A percentile compares a stretch with the other conserved stretches of the same genome.
These are phyloP conservation scores for Cyprinus carpio DNA, from an alignment of 2,113 vertebrate genomes.

Conservation along the genomic window DNA sequence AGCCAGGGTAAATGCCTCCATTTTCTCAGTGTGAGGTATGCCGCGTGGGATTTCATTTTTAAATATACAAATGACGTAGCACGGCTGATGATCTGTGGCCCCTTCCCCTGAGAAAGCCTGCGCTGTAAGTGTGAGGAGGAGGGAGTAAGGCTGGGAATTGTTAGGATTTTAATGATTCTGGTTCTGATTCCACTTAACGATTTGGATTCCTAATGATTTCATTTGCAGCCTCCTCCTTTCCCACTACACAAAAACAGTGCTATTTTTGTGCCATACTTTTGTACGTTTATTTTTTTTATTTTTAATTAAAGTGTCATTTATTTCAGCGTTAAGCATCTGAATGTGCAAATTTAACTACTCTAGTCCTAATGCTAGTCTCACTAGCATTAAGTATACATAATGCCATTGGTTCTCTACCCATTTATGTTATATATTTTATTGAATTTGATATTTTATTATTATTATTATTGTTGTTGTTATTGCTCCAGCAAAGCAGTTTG, in stretches of 20 bases:
- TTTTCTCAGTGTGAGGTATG: slow-evolving; percentile 72
- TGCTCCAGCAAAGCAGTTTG: too few relatives aligned
- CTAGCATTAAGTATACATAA: neutral
- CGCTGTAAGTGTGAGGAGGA: slow-evolving; percentile 56
- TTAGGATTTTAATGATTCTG: slow-evolving; percentile 1
- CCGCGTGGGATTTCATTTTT: slow-evolving; percentile 65
- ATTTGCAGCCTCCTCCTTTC: slow-evolving; percentile 17
- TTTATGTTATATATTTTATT: too few relatives aligned
- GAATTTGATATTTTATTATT: too few relatives aligned
- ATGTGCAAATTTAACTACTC: neutral
- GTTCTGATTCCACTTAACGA: slow-evolving; percentile 9
- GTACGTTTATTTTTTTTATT: neutral
- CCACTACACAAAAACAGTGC: neutral
- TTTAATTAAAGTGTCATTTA: neutral
- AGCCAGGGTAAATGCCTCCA: slow-evolving; percentile 70
- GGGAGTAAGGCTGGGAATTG: slow-evolving; percentile 1
- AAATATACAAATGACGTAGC: slow-evolving; percentile 68
- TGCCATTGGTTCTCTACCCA: neutral
- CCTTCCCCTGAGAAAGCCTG: slow-evolving; percentile 55
- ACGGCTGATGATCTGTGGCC: slow-evolving; percentile 60
- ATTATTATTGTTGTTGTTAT: too few relatives aligned
- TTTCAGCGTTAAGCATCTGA: neutral
- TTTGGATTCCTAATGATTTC: neutral
- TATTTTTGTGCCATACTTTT: neutral
- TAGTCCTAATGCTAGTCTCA: neutral